These are phyloP conservation scores for Cavia porcellus DNA, from an alignment of 2,113 vertebrate genomes.

Conservation along the genomic window DNA sequence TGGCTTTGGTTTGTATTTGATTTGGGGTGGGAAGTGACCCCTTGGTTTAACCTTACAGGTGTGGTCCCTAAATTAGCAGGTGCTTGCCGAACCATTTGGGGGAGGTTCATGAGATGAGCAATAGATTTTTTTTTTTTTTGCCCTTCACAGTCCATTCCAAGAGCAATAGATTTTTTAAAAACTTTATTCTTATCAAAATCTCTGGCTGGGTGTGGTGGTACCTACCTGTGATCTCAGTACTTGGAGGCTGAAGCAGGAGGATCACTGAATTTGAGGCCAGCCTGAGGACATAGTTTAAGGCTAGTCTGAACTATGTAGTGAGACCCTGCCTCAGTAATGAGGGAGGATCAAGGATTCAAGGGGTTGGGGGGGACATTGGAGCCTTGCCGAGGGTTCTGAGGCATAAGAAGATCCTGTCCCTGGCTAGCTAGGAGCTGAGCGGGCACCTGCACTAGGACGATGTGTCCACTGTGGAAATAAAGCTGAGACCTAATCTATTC, in stretches of 20 bases:
- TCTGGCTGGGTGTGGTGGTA: neutral
- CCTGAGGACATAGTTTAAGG: too few species aligned
- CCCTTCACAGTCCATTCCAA: too few species aligned
- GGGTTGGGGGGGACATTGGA: constrained; percentile 1
- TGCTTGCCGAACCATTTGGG: constrained; percentile 26
- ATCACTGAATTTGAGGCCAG: too few species aligned
- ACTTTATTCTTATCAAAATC: neutral
- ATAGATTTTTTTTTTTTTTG: neutral
- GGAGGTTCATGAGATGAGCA: constrained; percentile 34
- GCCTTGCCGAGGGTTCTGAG: constrained; percentile 25
- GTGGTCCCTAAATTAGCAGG: constrained; percentile 5
- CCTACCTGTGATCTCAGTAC: too few species aligned
- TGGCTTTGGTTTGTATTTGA: constrained; percentile 26
- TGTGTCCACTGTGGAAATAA: constrained; percentile 20
- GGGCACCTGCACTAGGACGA: neutral
- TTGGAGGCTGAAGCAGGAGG: too few species aligned
- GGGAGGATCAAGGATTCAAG: constrained; percentile 7
- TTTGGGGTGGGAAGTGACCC: neutral
- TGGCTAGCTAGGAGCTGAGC: constrained; percentile 39
- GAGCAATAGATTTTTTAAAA: neutral
- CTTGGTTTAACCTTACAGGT: constrained; percentile 42
- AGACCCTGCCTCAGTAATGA: neutral
- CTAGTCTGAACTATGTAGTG: too few species aligned
- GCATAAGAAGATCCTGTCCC: constrained; percentile 54
- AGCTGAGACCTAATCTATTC: neutral